These are phyloP conservation scores for Dryocosmus kuriphilus DNA, from an alignment of 2,888 invertebrate species.

Conservation along the genomic window DNA sequence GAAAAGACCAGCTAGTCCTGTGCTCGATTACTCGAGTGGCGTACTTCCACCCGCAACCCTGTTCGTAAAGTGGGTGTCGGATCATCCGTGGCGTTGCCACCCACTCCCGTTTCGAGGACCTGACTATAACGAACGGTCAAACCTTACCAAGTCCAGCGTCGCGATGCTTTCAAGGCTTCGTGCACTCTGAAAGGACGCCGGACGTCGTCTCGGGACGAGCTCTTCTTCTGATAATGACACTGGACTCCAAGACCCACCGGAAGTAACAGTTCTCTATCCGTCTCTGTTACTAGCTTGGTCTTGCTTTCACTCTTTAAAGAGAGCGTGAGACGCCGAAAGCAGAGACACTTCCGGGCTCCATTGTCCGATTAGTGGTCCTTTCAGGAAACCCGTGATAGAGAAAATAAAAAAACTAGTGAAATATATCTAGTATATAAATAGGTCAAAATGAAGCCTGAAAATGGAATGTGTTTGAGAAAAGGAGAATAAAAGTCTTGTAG, in stretches of 20 bases:
- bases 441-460: not conserved
- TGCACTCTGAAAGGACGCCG: constrained; percentile 10
- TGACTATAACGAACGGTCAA: constrained; percentile 34
- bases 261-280: not conserved
- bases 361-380: constrained; percentile 12
- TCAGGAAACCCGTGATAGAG: not conserved
- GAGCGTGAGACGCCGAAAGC: not conserved
- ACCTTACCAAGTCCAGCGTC: constrained; percentile 29
- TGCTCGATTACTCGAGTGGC: constrained; percentile 36
- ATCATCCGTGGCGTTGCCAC: constrained; percentile 16
- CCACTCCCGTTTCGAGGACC: constrained; percentile 19
- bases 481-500: not conserved
- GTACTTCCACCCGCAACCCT: not conserved
- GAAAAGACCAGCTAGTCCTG: constrained; percentile 15
- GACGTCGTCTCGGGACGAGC: constrained; percentile 28
- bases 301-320: not conserved
- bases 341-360: constrained; percentile 1
- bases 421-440: not conserved
- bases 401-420: not conserved
- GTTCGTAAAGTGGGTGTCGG: constrained; percentile 24
- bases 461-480: not conserved
- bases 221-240: constrained; percentile 37
- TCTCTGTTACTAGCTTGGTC: not conserved
- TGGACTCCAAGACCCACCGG: not conserved
- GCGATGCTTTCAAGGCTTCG: constrained; percentile 16